Conservation (phyloP, 2,113 vertebrate species). For the Oplegnathus fasciatus region DNA sequence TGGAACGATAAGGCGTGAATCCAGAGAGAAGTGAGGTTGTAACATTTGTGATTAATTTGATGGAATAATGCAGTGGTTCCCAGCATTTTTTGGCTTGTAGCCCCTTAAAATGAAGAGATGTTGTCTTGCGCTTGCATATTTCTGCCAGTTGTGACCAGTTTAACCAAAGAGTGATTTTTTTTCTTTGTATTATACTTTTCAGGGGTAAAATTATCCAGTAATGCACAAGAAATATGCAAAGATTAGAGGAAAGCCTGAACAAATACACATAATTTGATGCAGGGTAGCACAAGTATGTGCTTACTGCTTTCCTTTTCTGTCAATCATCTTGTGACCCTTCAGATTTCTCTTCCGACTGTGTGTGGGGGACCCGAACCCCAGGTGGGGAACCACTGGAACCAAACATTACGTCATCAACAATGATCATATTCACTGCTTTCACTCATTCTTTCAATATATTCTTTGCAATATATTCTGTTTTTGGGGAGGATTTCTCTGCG, state of each 20-base stretch:
- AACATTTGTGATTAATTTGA: neutral
- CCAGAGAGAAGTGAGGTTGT: neutral
- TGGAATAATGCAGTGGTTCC: neutral
- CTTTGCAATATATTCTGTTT: constrained; percentile 7
- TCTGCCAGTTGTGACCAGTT: neutral
- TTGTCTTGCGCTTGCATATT: neutral
- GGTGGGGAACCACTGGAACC: neutral
- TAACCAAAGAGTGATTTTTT: neutral
- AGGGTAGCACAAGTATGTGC: neutral
- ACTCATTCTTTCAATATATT: neutral
- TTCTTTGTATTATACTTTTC: neutral
- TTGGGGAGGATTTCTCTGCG: neutral
- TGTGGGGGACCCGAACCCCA: neutral
- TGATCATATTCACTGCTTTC: neutral
- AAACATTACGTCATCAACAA: constrained; percentile 41
- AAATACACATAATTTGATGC: neutral
- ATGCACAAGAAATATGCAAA: neutral
- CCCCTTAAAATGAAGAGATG: neutral
- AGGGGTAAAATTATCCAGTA: neutral
- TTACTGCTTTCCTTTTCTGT: neutral
- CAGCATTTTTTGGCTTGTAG: neutral
- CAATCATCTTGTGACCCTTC: neutral
- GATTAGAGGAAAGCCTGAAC: neutral
- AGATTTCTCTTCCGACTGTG: neutral
- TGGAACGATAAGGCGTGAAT: neutral